Evolutionary conservation across 2,888 invertebrate genomes (phyloP).

Genomic region (Habrosyne pyritoides): DNA sequence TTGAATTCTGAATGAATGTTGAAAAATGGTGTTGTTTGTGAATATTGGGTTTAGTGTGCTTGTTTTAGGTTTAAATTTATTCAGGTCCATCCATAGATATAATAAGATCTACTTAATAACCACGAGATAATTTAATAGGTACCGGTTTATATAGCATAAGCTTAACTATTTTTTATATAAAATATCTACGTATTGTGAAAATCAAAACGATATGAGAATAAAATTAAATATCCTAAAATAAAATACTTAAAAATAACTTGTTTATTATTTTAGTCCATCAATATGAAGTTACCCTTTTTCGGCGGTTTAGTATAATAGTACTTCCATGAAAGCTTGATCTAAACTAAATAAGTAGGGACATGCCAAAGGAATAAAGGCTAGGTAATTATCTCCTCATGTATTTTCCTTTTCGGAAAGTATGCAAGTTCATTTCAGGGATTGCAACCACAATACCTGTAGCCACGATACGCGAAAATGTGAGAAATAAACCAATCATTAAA

Average conservation of each 20-base stretch:
- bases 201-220: constrained; percentile 30
- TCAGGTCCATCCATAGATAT: constrained; percentile 56
- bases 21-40: constrained; percentile 40
- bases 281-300: too few relatives aligned
- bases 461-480: too few relatives aligned
- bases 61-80: constrained; percentile 37
- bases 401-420: too few relatives aligned
- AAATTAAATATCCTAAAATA: constrained; percentile 19
- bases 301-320: too few relatives aligned
- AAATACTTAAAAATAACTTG: constrained; percentile 1
- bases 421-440: too few relatives aligned
- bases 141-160: constrained; percentile 44
- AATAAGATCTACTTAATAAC: constrained; percentile 39
- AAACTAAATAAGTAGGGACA: too few relatives aligned
- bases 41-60: constrained; percentile 42
- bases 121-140: constrained; percentile 38
- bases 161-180: constrained; percentile 56
- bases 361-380: too few relatives aligned
- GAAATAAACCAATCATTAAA: too few relatives aligned
- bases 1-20: constrained; percentile 25
- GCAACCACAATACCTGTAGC: too few relatives aligned
- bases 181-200: constrained; percentile 17
- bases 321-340: too few relatives aligned
- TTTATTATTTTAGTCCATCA: not conserved
- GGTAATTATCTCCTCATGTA: too few relatives aligned